Evolutionary conservation across 2,888 invertebrate species (phyloP), one percentile per base, ranked within the genome.

Genomic region (Apamea anceps): DNA sequence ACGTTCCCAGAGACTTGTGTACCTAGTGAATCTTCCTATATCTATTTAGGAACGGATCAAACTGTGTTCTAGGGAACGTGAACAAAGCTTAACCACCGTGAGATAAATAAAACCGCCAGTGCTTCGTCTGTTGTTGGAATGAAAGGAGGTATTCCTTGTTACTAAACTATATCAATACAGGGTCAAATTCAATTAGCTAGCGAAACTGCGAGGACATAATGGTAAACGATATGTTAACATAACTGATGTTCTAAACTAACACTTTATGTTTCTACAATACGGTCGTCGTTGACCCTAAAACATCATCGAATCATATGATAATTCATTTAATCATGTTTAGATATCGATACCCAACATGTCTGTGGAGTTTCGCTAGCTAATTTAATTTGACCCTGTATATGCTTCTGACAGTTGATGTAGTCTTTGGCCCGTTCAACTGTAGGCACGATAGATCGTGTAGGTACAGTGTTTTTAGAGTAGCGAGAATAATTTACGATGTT

Each of bases 21-120:
- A 73, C 75, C 51, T 77, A 73, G 73, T 77, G 80, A 76, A 79
- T 85, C 80, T 82, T 79, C 80, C 75, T 87, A 82, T 79, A 88
- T 78, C 73, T 84, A 66, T 83, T 80, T 82, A 85, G 74, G 70
- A 86, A 82, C 75, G 76, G 82, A 86, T 83, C 76, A 87, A 84
- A 87, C 80, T 79, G 65, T 81, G 72, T 78, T 85, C 74, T 81
- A 77, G 70, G 73, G 62, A 81, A 80, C 75, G 45, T 63, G 57
- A 80, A 73, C 67, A 72, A 72, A 79, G 83, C 76, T 85, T 75
- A 76, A 81, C 72, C 75, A 15, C 68, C n/a, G 28, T 54, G 42
- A 75, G 71, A 82, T 87, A 77, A 79, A 87, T 85, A 84, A 68
- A 72, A 85, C 82, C 42, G 72, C 70, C 77, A 74, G 62, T 70